Evolutionary conservation across 2,797 vertebrate genomes (phyloP), one percentile per base, ranked within the genome.

Genomic region (Hoplostethus atlanticus): DNA sequence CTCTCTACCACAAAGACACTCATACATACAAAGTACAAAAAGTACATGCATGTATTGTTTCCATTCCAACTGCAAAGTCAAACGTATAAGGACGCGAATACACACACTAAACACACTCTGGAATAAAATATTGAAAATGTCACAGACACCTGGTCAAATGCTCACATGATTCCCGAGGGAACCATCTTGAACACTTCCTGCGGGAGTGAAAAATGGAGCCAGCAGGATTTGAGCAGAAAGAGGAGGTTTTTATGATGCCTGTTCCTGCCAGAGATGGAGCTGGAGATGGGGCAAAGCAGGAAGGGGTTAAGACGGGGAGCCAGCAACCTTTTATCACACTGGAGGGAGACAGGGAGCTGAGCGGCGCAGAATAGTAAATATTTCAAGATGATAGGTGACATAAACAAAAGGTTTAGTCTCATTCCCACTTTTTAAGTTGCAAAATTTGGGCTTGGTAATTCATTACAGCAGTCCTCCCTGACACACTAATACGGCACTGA

Each of bases 361-460:
- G 87, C 90, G 91, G 88, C 25, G 63, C 81, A 79, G 87, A 87
- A 92, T 80, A 83, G 93, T 91, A 93, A 93, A 94, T 94, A 94
- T 94, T 94, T 95, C 94, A 94, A 88, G 82, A 89, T 93, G 92
- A 94, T 93, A 88, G 93, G 92, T 92, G 93, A 94, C 93, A 95
- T 90, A 93, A 94, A 94, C 91, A 95, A 93, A 93, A 91, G 91
- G 87, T 93, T 93, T 94, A 89, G 88, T 90, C 84, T 92, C 84
- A 91, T 92, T 92, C 89, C 73, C 81, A 92, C 85, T 94, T 94
- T 94, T 93, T 91, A 94, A 92, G 87, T 91, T 92, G 89, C 91
- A 93, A 91, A 92, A 93, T 93, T 91, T 88, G 71, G 82, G 76
- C 61, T 81, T 84, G 86, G 90, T 88, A 92, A 94, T 94, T 94